These are phyloP conservation scores for Chymomyza procnemis DNA, from an alignment of 2,888 invertebrate species.

Conservation along the genomic window DNA sequence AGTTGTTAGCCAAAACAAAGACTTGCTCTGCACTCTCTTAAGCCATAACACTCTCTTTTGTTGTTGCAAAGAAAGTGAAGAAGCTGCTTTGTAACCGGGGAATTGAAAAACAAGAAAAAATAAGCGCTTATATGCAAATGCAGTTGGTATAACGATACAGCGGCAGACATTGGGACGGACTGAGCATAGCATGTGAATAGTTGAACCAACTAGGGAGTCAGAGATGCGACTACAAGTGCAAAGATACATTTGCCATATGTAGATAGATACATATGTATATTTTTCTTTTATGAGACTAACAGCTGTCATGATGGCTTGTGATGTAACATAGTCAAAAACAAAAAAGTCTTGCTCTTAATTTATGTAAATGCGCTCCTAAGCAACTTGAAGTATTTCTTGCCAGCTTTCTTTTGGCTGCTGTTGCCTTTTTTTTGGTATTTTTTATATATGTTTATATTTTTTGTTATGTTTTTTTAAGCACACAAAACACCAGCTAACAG, in stretches of 20 bases:
- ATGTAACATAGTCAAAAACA: not conserved
- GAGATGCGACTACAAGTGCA: constrained; percentile 4
- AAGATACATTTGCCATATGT: constrained; percentile 1
- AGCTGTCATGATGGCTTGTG: not conserved
- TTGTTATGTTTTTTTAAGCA: not conserved
- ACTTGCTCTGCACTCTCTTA: constrained; percentile 23
- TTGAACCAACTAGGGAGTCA: constrained; percentile 2
- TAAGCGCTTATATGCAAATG: constrained; percentile 67
- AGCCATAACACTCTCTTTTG: not conserved
- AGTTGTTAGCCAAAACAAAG: constrained; percentile 61
- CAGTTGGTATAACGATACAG: constrained; percentile 24
- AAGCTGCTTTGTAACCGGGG: constrained; percentile 46
- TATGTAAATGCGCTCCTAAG: constrained; percentile 37
- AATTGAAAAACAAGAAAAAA: constrained; percentile 46
- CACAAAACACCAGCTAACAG: constrained; percentile 16
- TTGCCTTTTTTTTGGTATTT: not conserved
- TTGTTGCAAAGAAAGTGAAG: constrained; percentile 58
- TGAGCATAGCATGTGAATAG: constrained; percentile 14
- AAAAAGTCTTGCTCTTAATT: constrained; percentile 53
- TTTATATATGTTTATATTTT: too few relatives aligned
- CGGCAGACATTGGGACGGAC: constrained; percentile 15
- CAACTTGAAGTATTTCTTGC: constrained; percentile 28
- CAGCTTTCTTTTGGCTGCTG: constrained; percentile 60
- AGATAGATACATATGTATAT: constrained; percentile 34
- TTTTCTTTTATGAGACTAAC: not conserved